These are phyloP conservation scores for Phycodurus eques DNA, from an alignment of 2,113 vertebrate genomes.

Conservation along the genomic window DNA sequence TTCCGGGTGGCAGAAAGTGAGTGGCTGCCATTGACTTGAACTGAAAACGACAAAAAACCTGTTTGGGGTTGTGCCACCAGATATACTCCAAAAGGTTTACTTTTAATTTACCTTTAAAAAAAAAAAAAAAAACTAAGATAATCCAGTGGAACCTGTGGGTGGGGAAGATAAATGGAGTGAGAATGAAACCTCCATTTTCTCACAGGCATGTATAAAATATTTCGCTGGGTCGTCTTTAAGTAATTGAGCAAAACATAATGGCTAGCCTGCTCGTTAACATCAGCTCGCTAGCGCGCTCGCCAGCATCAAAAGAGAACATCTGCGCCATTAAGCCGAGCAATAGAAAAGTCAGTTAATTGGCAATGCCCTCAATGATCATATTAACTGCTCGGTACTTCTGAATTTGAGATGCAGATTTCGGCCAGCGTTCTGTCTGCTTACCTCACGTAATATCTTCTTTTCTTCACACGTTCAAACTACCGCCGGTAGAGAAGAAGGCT, in stretches of 20 bases:
- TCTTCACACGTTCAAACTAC: too few species aligned
- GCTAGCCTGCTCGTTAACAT: background rate
- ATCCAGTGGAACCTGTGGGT: background rate
- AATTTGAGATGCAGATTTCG: too few species aligned
- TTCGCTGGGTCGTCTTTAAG: background rate
- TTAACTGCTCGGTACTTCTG: background rate
- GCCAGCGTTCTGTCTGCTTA: too few species aligned
- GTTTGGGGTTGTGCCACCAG: background rate
- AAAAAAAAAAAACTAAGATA: background rate
- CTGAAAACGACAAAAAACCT: background rate
- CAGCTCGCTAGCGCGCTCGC: background rate
- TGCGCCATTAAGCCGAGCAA: background rate
- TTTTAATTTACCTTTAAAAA: too few species aligned
- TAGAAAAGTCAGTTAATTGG: background rate
- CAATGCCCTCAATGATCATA: fast-evolving
- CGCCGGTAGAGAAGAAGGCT: too few species aligned
- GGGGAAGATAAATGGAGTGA: background rate
- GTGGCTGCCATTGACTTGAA: background rate
- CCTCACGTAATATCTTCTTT: too few species aligned
- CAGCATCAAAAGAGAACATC: too few species aligned
- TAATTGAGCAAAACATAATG: background rate
- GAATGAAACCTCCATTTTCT: background rate
- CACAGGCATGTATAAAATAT: background rate
- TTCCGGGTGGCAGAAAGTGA: background rate
- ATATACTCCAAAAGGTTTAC: too few species aligned